Conservation (phyloP, 2,113 vertebrate species). For the Acrocephalus arundinaceus region DNA sequence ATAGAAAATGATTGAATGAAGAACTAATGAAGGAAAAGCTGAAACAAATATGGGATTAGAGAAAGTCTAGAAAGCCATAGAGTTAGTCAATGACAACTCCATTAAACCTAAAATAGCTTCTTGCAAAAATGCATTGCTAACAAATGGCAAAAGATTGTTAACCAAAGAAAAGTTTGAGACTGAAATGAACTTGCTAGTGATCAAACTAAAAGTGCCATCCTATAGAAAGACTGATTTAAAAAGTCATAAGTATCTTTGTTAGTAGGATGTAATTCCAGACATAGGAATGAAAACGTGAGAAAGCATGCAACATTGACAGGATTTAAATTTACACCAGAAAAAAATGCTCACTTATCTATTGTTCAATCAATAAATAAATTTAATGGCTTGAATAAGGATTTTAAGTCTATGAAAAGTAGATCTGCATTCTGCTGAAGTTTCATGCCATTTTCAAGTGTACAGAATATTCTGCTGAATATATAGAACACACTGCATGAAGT, state of each 20-base stretch:
- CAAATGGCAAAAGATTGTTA: background rate
- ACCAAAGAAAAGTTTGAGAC: background rate
- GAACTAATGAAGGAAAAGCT: constrained; percentile 8
- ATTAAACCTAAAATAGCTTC: background rate
- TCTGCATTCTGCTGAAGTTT: background rate
- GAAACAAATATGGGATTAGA: background rate
- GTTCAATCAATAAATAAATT: background rate
- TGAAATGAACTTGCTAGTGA: background rate
- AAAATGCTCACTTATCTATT: background rate
- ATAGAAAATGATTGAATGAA: background rate
- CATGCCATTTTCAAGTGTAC: background rate
- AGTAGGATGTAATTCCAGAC: background rate
- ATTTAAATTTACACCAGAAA: background rate
- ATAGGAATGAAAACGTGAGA: background rate
- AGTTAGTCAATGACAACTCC: background rate
- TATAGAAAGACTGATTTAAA: background rate
- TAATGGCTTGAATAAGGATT: background rate
- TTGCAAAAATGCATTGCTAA: background rate
- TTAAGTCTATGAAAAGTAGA: background rate
- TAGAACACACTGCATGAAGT: background rate
- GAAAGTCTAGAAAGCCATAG: background rate
- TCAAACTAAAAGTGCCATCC: background rate
- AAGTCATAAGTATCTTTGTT: background rate
- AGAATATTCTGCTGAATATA: background rate
- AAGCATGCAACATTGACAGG: background rate